phyloP scores from a whole-genome alignment of 1,140 invertebrate genomes.

The Idris sp. region DNA sequence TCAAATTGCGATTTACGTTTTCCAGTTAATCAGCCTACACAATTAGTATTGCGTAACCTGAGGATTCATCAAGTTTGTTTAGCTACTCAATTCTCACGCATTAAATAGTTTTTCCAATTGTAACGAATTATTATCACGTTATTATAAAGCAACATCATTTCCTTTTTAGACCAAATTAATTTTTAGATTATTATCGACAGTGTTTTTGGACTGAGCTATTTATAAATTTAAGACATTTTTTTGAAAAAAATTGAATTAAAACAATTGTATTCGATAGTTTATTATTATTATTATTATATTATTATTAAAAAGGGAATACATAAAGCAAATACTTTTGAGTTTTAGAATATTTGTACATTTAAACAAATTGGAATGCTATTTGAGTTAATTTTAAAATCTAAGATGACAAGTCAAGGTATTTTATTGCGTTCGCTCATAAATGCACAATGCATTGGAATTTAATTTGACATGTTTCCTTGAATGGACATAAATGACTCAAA shows the following conservation, averaged over 20 bases:
- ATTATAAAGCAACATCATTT: conserved; percentile 28
- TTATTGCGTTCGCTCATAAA: conserved; percentile 14
- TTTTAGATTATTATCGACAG: conserved; percentile 2
- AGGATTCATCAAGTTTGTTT: conserved; percentile 33
- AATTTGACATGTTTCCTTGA: conserved; percentile 20
- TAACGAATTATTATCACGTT: conserved; percentile 8
- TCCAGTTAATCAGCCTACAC: conserved; percentile 14
- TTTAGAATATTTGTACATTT: too few relatives aligned
- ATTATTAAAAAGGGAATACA: too few relatives aligned
- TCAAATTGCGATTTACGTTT: conserved; percentile 13
- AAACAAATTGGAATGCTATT: too few relatives aligned
- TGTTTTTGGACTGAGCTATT: conserved; percentile 5
- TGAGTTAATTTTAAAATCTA: conserved; percentile 6
- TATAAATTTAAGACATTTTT: too few relatives aligned
- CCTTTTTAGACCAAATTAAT: conserved; percentile 26
- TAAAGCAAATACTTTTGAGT: too few relatives aligned
- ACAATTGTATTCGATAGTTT: too few relatives aligned
- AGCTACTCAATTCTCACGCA: conserved; percentile 7
- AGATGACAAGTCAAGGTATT: conserved; percentile 8
- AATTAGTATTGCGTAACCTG: conserved; percentile 20
- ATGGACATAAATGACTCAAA: conserved; percentile 14
- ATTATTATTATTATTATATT: too few relatives aligned
- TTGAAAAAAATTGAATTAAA: too few relatives aligned
- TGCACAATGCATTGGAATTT: not conserved
- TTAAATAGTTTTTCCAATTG: conserved; percentile 36